A percentile compares a stretch with the other conserved stretches of the same genome.
phyloP scores from a whole-genome alignment of 1,140 invertebrate species.

The Zaprionus capensis region DNA sequence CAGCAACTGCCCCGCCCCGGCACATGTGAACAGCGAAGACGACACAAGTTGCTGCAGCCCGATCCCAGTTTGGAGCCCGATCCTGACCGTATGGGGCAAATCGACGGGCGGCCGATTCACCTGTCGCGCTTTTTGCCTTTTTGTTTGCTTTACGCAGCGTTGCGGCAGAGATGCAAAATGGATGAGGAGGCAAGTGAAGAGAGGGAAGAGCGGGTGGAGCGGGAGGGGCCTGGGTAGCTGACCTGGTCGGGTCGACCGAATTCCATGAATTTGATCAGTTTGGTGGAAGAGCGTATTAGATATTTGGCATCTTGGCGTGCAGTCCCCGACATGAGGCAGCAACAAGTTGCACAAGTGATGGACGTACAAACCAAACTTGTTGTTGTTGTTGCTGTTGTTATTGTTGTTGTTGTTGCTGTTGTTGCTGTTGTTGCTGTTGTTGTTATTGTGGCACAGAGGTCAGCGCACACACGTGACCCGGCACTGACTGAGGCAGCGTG shows the following conservation, averaged over 20 bases:
- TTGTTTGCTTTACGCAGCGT: conserved; percentile 72
- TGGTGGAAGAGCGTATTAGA: conserved; percentile 75
- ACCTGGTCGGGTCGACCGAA: conserved; percentile 59
- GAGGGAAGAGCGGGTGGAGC: not conserved
- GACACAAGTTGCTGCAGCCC: conserved; percentile 7
- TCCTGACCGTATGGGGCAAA: conserved; percentile 68
- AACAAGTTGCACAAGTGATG: conserved; percentile 11
- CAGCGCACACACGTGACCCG: conserved; percentile 77
- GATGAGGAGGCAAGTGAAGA: conserved; percentile 33
- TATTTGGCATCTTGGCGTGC: conserved; percentile 74
- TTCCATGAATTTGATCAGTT: conserved; percentile 81
- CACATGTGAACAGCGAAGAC: conserved; percentile 66
- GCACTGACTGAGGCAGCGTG: conserved; percentile 4
- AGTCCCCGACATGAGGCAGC: conserved; percentile 38
- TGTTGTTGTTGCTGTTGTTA: conserved; percentile 25
- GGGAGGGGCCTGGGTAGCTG: conserved; percentile 6
- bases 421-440: conserved; percentile 21
- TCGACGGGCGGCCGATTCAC: conserved; percentile 79
- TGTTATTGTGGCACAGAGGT: conserved; percentile 54
- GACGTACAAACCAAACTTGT: not conserved
- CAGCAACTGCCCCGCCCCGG: conserved; percentile 57
- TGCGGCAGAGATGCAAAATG: conserved; percentile 49
- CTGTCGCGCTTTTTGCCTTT: conserved; percentile 77
- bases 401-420: conserved; percentile 22
- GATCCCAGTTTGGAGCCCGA: conserved; percentile 11